Evolutionary conservation across 30 jellyfish, hydroid and myxozoan genomes (phyloP).

Genomic region (Pseudorhiza aurosa): DNA sequence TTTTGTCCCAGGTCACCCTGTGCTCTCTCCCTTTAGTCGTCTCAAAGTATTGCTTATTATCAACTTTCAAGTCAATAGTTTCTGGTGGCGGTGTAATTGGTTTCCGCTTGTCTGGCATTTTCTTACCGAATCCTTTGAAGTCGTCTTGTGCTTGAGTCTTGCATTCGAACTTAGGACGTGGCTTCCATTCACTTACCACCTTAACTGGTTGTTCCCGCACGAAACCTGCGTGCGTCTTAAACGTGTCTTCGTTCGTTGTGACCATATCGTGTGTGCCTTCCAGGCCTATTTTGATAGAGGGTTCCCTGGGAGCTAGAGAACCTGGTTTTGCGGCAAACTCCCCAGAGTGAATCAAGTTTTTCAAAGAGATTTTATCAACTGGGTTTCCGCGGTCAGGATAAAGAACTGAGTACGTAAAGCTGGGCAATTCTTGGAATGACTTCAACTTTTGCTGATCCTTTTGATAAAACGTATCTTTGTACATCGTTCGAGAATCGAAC

Average conservation of each 20-base stretch:
- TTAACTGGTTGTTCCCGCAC: conserved; percentile 34
- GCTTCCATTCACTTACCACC: conserved; percentile 23
- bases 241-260: conserved; percentile 64
- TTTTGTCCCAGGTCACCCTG: conserved; percentile 57
- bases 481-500: conserved; percentile 73
- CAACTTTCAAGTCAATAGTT: conserved; percentile 50
- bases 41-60: conserved; percentile 49
- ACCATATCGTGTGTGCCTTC: conserved; percentile 52
- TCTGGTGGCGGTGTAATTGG: conserved; percentile 80
- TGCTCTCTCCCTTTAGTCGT: conserved; percentile 50
- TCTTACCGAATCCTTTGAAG: conserved; percentile 54
- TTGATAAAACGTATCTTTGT: conserved; percentile 53
- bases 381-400: conserved; percentile 74
- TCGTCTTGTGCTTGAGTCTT: conserved; percentile 77
- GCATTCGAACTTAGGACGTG: conserved; percentile 68
- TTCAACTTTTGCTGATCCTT: conserved; percentile 19
- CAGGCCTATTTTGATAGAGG: conserved; percentile 68
- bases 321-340: conserved; percentile 56
- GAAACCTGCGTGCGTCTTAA: conserved; percentile 30
- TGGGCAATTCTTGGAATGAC: conserved; percentile 73
- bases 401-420: conserved; percentile 70
- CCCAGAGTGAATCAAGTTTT: conserved; percentile 68
- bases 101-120: conserved; percentile 54
- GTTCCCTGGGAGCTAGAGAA: conserved; percentile 40
- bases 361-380: conserved; percentile 59